Evolutionary conservation across 1,140 invertebrate genomes (phyloP), one percentile per base, ranked within the genome.

Genomic region (Aradophagus sp.): DNA sequence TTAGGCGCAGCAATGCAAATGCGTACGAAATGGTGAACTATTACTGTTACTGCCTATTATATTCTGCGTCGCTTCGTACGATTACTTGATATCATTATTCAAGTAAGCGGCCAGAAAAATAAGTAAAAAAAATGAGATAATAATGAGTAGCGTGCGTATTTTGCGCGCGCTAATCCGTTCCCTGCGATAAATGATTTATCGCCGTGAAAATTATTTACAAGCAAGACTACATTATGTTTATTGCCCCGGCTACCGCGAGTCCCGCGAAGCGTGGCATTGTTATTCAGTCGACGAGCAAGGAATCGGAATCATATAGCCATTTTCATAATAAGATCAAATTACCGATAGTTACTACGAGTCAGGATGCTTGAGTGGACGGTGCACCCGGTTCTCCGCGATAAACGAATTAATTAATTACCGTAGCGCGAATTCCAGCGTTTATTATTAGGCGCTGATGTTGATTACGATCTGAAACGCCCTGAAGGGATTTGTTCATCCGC

Each of bases 271-370:
- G 36, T 45, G 47, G 2, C 29, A 13, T 14, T 53, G 70, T 73
- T 75, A 59, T 62, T 71, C 67, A 62, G 52, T 36, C 39, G 52
- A 74, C 73, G 50, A 72, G 39, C 50, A 62, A 55, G 65, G 61
- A 48, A 68, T 58, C 44, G 35, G 55, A 65, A 73, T 72, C 53
- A 31, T 26, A 48, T 55, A 67, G 76, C 76, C 79, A 76, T 80
- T 81, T 80, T 75, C 74, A 73, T 82, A 82, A 82, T 82, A 79
- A 74, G 75, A 48, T 63, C 41, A 75, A 77, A 76, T 78, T 78
- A 80, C 72, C 69, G 73, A 74, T 73, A 69, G 59, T 67, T 73
- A 73, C 66, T 63, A 38, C 16, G 32, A 59, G 65, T 52, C 38
- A 53, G 74, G 75, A 78, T 68, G 73, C 66, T 68, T 70, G 77